Evolutionary conservation across 2,113 vertebrate species (phyloP), one percentile per base, ranked within the genome.

Genomic region (Psilopsiagon aymara): DNA sequence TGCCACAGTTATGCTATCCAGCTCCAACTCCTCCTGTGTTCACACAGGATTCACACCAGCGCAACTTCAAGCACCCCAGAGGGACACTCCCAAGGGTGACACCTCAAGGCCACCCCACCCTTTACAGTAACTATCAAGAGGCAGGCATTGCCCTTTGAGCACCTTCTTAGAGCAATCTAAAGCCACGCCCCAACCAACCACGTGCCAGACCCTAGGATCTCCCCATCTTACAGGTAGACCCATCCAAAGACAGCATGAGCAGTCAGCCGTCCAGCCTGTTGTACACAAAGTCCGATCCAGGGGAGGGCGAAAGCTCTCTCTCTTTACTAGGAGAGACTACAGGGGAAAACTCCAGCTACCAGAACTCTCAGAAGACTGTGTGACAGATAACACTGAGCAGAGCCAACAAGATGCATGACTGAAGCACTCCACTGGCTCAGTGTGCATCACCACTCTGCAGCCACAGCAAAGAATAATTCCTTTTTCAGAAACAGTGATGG

Each of bases 81-180:
- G 20, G 3, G 23, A 37, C 18, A 18, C 2, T 4, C 24, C 21
- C 25, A 82, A 29, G 15, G 39, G 33, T 0, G 0, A 68, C 53
- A 86, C 7, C 49, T 62, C 39, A 51, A 89, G 49, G 29, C 11
- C 77, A 84, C 10, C 13, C 16, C 20, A 52, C 16, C 10, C 60
- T 49, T 47, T 25, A 35, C 4, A 17, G 10, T 37, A 79, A 68
- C 43, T 68, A 2, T 0, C 19, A 73, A 53, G 25, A 68, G 17
- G 33, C 19, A 17, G 39, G 52, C 43, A 20, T 20, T 3, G 2
- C 39, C 35, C 25, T 41, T 21, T 15, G 19, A 91, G 62, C 20
- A 41, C 29, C 37, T 69, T 51, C 68, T 55, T 0, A 0, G 39
- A 88, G 35, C 12, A 63, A 39, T 29, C 44, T 49, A 46, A 92